Evolutionary conservation across 2,113 vertebrate genomes (phyloP), one percentile per base, ranked within the genome.

Genomic region (Corythornis cristatus): DNA sequence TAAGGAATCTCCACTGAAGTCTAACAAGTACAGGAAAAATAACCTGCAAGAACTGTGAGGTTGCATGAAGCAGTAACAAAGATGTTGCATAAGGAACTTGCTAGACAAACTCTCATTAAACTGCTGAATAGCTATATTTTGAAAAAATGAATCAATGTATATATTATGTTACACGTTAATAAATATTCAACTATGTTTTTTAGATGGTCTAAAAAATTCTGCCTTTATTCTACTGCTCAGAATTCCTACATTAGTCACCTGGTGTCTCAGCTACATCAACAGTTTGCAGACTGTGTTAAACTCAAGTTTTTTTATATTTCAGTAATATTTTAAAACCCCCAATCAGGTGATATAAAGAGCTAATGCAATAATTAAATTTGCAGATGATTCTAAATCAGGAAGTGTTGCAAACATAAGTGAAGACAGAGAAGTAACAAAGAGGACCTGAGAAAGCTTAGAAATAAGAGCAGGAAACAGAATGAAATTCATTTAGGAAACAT

Each of bases 401-500:
- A 76, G 64, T 48, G 64, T 81, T 67, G 21, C 72, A 89, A 87
- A 80, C 64, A 25, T 8, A 70, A 74, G 37, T 0, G 7, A 92
- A 88, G 89, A 87, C 58, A 57, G 65, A 83, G 64, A 53, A 96
- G 93, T 90, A 92, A 83, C 57, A 89, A 35, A 81, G 42, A 94
- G 40, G 65, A 73, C 72, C 68, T 48, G 33, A 92, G 83, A 88
- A 94, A 86, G 25, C 71, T 90, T 90, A 91, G 88, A 93, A 95
- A 96, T 90, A 87, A 87, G 37, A 86, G 54, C 95, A 93, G 93
- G 91, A 96, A 97, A 96, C 78, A 96, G 92, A 95, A 95, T 76
- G 1, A 95, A 97, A 93, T 93, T 94, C 68, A 89, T 94, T 91
- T 46, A 0, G 89, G 71, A 95, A 95, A 92, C 87, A 76, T 22